phyloP scores from a whole-genome alignment of 2,888 invertebrate species.

The Atethmia centrago region DNA sequence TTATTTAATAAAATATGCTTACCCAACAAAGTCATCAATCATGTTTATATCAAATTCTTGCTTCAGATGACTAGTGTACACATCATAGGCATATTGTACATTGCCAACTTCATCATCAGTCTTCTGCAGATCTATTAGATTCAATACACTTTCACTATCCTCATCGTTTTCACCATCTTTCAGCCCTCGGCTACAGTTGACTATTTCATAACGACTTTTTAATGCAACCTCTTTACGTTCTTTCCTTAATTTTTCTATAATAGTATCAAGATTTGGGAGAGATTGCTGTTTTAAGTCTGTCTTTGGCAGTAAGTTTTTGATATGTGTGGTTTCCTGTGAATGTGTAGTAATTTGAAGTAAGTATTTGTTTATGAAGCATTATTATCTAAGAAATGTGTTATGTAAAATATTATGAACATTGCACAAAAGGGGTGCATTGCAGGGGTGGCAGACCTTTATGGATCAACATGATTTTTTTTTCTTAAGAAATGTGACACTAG shows the following conservation, averaged over 20 bases:
- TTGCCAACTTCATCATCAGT: conserved; percentile 73
- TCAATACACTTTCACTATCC: conserved; percentile 68
- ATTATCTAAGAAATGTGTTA: background rate
- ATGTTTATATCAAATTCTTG: conserved; percentile 84
- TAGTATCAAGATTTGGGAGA: conserved; percentile 76
- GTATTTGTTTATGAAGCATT: background rate
- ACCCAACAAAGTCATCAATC: conserved; percentile 86
- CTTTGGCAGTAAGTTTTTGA: conserved; percentile 81
- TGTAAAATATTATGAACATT: background rate
- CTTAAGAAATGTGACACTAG: no score
- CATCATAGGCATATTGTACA: conserved; percentile 84
- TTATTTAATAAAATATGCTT: conserved; percentile 49
- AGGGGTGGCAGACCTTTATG: no score
- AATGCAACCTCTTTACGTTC: conserved; percentile 79
- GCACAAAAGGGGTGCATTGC: background rate
- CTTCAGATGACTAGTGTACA: conserved; percentile 83
- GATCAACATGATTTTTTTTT: no score
- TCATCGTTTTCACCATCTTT: conserved; percentile 67
- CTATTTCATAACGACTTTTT: conserved; percentile 83
- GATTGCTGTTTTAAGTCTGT: conserved; percentile 77
- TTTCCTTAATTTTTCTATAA: conserved; percentile 84
- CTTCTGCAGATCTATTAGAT: conserved; percentile 82
- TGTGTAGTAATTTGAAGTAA: background rate
- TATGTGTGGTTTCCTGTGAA: conserved; percentile 78
- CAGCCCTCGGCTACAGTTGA: conserved; percentile 84